These are phyloP conservation scores for Perdix hodgsoniae DNA, from an alignment of 2,797 vertebrate genomes.

Conservation along the genomic window DNA sequence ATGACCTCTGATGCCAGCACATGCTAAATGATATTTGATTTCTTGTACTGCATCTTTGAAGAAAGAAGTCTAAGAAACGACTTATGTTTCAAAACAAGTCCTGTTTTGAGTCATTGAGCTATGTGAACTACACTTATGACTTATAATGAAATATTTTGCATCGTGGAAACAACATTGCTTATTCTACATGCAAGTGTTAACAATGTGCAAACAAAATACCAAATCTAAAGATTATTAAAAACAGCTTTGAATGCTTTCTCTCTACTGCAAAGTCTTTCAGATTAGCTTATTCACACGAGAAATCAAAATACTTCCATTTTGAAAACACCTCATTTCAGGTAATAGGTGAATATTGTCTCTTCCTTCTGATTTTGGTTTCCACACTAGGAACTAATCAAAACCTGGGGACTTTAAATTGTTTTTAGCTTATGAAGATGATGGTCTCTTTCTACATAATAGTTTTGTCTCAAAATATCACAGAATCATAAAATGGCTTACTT, in stretches of 20 bases:
- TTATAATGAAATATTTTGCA: background rate
- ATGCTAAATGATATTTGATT: background rate
- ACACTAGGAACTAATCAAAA: background rate
- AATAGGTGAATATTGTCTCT: background rate
- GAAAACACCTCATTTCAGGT: background rate
- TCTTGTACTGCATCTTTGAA: background rate
- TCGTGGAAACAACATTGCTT: background rate
- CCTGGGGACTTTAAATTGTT: background rate
- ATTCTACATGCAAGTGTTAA: background rate
- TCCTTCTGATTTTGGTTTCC: background rate
- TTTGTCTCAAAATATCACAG: background rate
- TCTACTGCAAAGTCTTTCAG: background rate
- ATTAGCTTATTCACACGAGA: background rate
- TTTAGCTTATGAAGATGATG: background rate
- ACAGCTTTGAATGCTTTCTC: background rate
- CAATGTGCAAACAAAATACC: background rate
- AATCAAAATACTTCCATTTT: background rate
- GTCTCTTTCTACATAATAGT: background rate
- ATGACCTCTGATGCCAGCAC: background rate
- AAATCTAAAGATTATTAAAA: background rate
- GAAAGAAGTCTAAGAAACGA: background rate
- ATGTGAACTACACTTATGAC: background rate
- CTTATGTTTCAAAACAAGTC: background rate
- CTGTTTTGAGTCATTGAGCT: rapidly evolving
- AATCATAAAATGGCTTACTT: too few relatives aligned